phyloP scores from a whole-genome alignment of 2,888 invertebrate genomes.

The Liposcelis brunnea region DNA sequence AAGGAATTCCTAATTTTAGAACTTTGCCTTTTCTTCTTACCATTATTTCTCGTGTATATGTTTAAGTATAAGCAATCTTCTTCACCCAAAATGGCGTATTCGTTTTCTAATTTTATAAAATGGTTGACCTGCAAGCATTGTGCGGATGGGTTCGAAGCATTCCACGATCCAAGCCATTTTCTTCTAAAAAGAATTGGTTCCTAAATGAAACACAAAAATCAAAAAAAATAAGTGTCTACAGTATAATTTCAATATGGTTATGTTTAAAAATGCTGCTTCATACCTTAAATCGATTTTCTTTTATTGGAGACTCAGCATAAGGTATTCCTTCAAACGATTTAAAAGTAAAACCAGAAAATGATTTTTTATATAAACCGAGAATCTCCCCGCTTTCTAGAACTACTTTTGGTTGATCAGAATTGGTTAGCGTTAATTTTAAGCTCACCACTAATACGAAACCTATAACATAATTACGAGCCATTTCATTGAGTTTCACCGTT shows the following conservation, averaged over 20 bases:
- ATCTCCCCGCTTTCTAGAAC: conserved; percentile 10
- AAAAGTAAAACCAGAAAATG: conserved; percentile 8
- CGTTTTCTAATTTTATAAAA: too few species aligned
- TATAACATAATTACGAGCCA: too few species aligned
- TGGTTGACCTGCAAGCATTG: background rate
- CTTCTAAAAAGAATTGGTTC: background rate
- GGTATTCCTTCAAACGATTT: conserved; percentile 13
- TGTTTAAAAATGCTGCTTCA: background rate
- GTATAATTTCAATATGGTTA: too few species aligned
- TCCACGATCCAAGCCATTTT: background rate
- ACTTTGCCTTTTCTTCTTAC: background rate
- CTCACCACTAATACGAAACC: too few species aligned
- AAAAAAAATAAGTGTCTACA: too few species aligned
- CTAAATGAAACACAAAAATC: background rate
- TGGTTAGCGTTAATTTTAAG: too few species aligned
- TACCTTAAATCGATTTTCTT: conserved; percentile 12
- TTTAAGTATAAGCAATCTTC: conserved; percentile 15
- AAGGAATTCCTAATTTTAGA: too few species aligned
- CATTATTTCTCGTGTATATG: conserved; percentile 10
- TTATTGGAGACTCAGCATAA: conserved; percentile 13
- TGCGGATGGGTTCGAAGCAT: background rate
- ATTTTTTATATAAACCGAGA: conserved; percentile 7
- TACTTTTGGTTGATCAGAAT: background rate
- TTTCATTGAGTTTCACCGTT: too few species aligned
- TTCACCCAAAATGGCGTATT: conserved; percentile 9